These are phyloP conservation scores for Lynx canadensis DNA, from an alignment of 2,113 vertebrate genomes.

Conservation along the genomic window DNA sequence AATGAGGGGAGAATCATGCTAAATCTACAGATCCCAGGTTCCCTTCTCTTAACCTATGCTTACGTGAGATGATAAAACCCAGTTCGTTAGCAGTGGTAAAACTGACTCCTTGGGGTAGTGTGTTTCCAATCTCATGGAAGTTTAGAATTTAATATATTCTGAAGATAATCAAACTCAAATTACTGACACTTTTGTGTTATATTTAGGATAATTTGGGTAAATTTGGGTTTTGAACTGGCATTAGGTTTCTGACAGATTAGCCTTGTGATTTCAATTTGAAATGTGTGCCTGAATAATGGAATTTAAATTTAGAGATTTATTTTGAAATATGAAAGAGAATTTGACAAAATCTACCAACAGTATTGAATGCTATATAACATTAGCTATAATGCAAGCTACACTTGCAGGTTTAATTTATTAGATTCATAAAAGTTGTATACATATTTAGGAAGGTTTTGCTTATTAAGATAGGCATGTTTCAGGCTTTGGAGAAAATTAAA, in stretches of 20 bases:
- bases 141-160: background rate
- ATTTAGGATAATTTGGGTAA: background rate
- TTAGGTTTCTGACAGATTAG: background rate
- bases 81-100: background rate
- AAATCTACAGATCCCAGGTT: background rate
- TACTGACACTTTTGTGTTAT: background rate
- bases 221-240: background rate
- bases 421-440: conserved; percentile 9
- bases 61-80: background rate
- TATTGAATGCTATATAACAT: conserved; percentile 29
- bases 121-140: background rate
- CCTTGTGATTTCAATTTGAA: conserved; percentile 39
- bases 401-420: background rate
- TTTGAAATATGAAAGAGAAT: conserved; percentile 37
- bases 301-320: background rate
- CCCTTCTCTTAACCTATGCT: background rate
- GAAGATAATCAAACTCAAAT: background rate
- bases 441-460: background rate
- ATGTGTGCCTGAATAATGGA: background rate
- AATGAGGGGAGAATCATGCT: background rate
- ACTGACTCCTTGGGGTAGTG: background rate
- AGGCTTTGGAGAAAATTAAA: conserved; percentile 27
- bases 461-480: background rate
- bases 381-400: background rate
- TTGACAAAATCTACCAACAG: background rate